Base-by-base conservation (phyloP, 2,113 vertebrate species). In the Anarhynchus alexandrinus region DNA sequence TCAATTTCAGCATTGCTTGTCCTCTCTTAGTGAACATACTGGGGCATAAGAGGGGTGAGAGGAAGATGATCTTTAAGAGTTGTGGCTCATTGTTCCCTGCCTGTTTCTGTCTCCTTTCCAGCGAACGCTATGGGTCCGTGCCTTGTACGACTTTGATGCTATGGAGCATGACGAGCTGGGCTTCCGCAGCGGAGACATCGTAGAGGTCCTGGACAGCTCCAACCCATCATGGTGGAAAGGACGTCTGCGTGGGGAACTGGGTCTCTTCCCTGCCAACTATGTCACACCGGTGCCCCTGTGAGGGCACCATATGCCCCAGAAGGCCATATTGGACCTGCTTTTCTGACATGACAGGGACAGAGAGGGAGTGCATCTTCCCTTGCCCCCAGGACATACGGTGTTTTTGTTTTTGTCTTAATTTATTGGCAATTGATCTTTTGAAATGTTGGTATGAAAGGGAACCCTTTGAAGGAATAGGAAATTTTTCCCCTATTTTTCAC, bases 241-340 rank as follows among this genome's bases (percentile, higher is more conserved):
- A 51, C 97, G 97, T 27, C 98, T 99, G 87, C 98, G 97, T 62
- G 98, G 98, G 38, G 97, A 95, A 11, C 93, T 96, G 11, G 99
- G 99, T 67, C 98, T 99, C 85, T 99, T 99, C 95, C 99, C 99
- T 9, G 96, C 99, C 71, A 99, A 99, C 97, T 99, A 99, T 0
- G 99, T 99, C 20, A 91, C 85, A 12, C 96, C 98, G 2, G 74
- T 98, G 79, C 96, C 26, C 26, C 96, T 97, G 57, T 98, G 98
- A 98, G 45, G 57, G 87, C 72, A 34, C 45, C 51, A 22, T 7
- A 30, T n/a, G 34, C 61, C 10, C 69, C 36, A 58, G 42, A 66
- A 43, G 13, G 25, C 65, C 43, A 3, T 38, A 38, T 15, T 69
- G 69, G 77, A 85, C 49, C 90, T 82, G 40, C 82, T 95, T 17